Evolutionary conservation across 2,888 invertebrate genomes (phyloP).

Genomic region (Calliphora vomitoria): DNA sequence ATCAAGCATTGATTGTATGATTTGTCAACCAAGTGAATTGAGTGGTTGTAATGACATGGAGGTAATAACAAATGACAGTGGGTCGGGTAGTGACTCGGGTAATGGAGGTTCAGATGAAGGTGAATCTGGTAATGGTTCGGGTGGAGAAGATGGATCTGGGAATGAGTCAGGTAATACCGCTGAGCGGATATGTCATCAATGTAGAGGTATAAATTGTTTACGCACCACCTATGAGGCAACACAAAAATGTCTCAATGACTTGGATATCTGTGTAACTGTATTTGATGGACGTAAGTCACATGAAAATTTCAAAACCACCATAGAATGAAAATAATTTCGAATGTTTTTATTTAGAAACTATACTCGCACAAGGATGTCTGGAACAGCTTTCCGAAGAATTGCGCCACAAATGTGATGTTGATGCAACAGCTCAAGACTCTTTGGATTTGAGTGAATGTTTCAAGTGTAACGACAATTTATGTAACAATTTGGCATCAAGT

Average conservation of each 20-base stretch:
- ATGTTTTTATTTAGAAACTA: constrained; percentile 59
- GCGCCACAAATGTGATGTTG: constrained; percentile 63
- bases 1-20: constrained; percentile 68
- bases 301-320: background rate
- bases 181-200: constrained; percentile 78
- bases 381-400: constrained; percentile 67
- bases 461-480: constrained; percentile 80
- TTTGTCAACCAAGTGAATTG: constrained; percentile 76
- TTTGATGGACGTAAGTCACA: constrained; percentile 79
- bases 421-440: background rate
- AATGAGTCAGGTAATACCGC: constrained; percentile 66
- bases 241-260: constrained; percentile 78
- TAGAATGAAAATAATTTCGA: background rate
- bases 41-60: constrained; percentile 72
- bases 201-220: constrained; percentile 81
- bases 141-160: constrained; percentile 27
- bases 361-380: constrained; percentile 75
- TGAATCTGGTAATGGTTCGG: constrained; percentile 45
- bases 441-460: constrained; percentile 74
- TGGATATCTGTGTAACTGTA: constrained; percentile 82
- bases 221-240: constrained; percentile 76
- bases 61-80: background rate
- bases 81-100: background rate
- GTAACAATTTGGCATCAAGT: constrained; percentile 79
- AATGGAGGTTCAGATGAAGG: background rate